Conservation (phyloP, 92 coral and sea anemone species). For the Plumapathes pennacea region DNA sequence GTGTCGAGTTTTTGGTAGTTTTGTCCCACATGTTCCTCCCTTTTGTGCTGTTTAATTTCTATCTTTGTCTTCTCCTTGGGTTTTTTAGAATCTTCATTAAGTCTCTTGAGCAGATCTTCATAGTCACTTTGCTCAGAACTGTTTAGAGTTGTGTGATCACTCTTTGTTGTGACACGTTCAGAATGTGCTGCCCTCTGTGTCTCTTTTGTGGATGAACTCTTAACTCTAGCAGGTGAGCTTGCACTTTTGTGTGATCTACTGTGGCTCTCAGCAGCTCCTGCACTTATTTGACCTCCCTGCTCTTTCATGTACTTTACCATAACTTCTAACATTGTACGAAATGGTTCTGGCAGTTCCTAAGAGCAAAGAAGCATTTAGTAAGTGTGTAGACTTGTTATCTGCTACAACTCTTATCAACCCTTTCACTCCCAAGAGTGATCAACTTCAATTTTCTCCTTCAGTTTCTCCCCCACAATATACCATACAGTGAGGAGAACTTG, state of each 20-base stretch:
- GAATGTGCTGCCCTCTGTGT: conserved; percentile 2
- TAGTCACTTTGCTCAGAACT: no score
- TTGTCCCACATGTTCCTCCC: not conserved
- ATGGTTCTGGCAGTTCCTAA: conserved; percentile 58
- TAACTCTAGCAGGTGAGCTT: conserved; percentile 27
- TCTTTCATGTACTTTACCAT: conserved; percentile 74
- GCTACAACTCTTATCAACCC: no score
- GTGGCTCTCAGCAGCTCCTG: not conserved
- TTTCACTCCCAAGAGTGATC: no score
- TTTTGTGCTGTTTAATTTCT: conserved; percentile 2
- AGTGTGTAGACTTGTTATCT: no score
- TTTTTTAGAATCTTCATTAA: conserved; percentile 39
- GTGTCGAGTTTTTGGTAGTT: not conserved
- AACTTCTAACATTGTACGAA: conserved; percentile 93
- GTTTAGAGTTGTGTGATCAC: conserved; percentile 12
- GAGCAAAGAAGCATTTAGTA: no score
- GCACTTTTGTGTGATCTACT: no score
- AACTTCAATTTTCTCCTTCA: no score
- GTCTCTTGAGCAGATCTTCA: conserved; percentile 53
- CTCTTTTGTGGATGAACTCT: conserved; percentile 22
- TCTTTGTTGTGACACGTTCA: conserved; percentile 4
- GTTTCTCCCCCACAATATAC: no score
- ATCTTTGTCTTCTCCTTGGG: not conserved
- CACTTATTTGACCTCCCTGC: conserved; percentile 28
- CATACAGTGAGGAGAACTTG: no score